Conservation (phyloP, 1,140 invertebrate species). For the Sipha flava region DNA sequence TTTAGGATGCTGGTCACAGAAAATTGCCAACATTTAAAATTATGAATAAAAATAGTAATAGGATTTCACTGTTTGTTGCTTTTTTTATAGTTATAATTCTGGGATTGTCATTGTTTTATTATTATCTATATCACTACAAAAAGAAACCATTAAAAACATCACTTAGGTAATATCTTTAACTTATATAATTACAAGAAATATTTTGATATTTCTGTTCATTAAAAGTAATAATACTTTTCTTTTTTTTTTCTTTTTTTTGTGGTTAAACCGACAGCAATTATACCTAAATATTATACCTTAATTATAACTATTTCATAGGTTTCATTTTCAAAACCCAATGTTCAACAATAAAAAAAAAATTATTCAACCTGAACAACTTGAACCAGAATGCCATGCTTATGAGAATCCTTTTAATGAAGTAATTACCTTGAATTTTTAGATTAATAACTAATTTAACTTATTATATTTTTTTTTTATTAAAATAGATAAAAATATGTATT, state of each 20-base stretch:
- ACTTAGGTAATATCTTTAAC: not conserved
- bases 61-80: not conserved
- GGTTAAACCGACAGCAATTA: no score
- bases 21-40: not conserved
- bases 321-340: not conserved
- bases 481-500: no score
- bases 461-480: no score
- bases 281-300: not conserved
- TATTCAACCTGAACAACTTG: not conserved
- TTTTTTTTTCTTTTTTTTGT: no score
- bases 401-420: slow-evolving; percentile 10
- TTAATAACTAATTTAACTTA: no score
- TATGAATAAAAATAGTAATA: not conserved
- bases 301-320: not conserved
- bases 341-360: not conserved
- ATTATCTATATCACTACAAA: slow-evolving; percentile 1
- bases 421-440: not conserved
- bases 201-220: no score
- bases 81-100: not conserved
- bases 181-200: no score
- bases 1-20: not conserved
- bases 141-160: not conserved
- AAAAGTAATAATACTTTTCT: no score
- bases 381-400: not conserved
- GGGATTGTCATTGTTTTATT: not conserved